These are phyloP conservation scores for Kobus ellipsiprymnus DNA, from an alignment of 2,113 vertebrate species.

Conservation along the genomic window DNA sequence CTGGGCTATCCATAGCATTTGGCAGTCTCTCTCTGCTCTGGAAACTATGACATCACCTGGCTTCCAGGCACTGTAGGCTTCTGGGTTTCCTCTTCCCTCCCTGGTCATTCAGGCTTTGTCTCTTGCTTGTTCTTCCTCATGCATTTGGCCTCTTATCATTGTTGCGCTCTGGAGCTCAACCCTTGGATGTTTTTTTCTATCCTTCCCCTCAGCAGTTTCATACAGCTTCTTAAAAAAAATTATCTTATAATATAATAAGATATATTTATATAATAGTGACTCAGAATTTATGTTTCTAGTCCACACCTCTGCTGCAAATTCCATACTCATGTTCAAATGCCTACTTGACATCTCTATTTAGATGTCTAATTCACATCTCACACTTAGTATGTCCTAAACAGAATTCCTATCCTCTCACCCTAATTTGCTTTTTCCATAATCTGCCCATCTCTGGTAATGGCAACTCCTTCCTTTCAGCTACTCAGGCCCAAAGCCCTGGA, in stretches of 20 bases:
- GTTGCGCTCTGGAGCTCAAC: neutral
- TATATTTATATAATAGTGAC: neutral
- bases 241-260: neutral
- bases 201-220: neutral
- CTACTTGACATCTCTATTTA: neutral
- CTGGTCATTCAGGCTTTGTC: neutral
- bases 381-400: neutral
- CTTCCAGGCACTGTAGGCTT: neutral
- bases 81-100: neutral
- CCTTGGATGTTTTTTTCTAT: neutral
- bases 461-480: neutral
- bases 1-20: neutral
- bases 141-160: neutral
- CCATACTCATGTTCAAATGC: neutral
- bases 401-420: neutral
- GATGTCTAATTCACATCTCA: neutral
- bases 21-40: neutral
- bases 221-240: neutral
- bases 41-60: neutral
- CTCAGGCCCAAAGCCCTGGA: neutral
- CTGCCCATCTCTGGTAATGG: neutral
- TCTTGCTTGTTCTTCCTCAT: neutral
- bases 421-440: neutral
- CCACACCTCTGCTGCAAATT: neutral
- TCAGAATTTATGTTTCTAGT: neutral